Base-by-base conservation (phyloP, 2,797 vertebrate species). In the Scyliorhinus canicula region DNA sequence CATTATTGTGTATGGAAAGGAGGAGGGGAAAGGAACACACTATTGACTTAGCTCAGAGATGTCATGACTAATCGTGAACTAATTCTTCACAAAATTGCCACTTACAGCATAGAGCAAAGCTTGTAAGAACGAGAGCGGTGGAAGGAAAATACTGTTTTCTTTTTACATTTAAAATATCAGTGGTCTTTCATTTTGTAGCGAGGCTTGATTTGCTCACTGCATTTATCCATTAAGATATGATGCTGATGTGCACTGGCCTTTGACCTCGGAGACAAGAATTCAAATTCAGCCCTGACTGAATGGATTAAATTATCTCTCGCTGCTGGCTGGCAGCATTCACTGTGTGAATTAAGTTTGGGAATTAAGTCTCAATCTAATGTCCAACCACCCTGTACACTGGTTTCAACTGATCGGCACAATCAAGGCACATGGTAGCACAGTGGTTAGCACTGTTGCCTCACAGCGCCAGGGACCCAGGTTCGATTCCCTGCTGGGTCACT, bases 61-160 rank as follows among this genome's bases (percentile, higher is more conserved):
- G 50, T 86, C 50, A 86, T 86, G 84, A 52, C 84, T 31, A 86
- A 82, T 86, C 28, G 26, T 28, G 8, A 55, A 31, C 28, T 86
- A 86, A 86, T 86, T 86, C 84, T 86, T 85, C 82, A 86, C 11
- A 86, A 24, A 82, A 82, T 82, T 82, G 44, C 44, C 79, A 47
- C 44, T 82, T 47, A 26, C 40, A 82, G 40, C 79, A 47, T 26
- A 2, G 44, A 47, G 47, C 79, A 47, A 82, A 82, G 44, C 21
- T 47, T 47, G 44, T 47, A 1, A 47, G 79, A 82, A 82, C 47
- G n/a, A 40, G 16, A n/a, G 77, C 4, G 44, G 44, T 40, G 79
- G 79, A 82, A 77, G 44, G 44, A 82, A 82, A 82, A 82, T 82
- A 82, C 24, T 82, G 77, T 82, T 82, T 82, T 26, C 79, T 82